Percentiles rank a stretch among this genome's conserved stretches.
phyloP scores from a whole-genome alignment of 1,140 invertebrate genomes.

The Mactra quadrangularis region DNA sequence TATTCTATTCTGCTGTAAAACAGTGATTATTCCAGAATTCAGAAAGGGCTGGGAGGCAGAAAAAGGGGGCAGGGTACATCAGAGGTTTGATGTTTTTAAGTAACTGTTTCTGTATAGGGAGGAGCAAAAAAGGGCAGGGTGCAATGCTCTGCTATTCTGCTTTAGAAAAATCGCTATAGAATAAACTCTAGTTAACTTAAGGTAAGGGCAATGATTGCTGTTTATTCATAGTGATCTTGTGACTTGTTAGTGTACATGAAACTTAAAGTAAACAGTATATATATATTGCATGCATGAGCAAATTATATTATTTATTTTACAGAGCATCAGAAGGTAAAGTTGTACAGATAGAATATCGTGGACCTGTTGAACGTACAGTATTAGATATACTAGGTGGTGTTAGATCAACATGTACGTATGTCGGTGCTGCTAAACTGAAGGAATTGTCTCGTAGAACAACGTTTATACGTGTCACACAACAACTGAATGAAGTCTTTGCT shows the following conservation, averaged over 20 bases:
- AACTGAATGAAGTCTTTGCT: conserved; percentile 90
- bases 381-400: conserved; percentile 95
- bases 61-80: too few relatives aligned
- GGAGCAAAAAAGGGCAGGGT: too few relatives aligned
- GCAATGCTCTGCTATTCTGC: too few relatives aligned
- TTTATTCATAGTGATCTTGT: background rate
- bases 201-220: background rate
- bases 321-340: conserved; percentile 97
- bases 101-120: too few relatives aligned
- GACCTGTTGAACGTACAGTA: conserved; percentile 92
- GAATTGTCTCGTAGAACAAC: conserved; percentile 94
- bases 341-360: conserved; percentile 94
- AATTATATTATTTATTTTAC: conserved; percentile 59
- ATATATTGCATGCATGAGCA: background rate
- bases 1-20: too few relatives aligned
- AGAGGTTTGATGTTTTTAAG: too few relatives aligned
- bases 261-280: background rate
- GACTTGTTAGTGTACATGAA: background rate
- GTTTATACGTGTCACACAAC: conserved; percentile 96
- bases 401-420: conserved; percentile 96
- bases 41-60: too few relatives aligned
- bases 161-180: too few relatives aligned
- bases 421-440: conserved; percentile 93
- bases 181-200: background rate
- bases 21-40: too few relatives aligned